Conservation (phyloP, 2,113 vertebrate species). For the Labeo rohita region DNA sequence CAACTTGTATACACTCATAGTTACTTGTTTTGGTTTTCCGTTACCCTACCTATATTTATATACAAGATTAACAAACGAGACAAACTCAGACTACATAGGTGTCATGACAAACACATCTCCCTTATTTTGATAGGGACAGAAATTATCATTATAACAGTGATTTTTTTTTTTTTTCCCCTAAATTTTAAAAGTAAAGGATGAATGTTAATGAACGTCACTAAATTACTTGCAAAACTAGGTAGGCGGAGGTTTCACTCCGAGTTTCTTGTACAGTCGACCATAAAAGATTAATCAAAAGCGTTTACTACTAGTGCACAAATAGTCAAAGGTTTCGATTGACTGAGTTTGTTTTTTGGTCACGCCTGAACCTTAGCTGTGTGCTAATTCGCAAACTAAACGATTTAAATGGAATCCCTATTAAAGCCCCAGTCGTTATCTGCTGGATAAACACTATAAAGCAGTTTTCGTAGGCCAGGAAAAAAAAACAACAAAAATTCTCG, state of each 20-base stretch:
- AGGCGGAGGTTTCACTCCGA: background rate
- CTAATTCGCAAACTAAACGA: constrained; percentile 1
- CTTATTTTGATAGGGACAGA: background rate
- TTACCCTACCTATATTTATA: background rate
- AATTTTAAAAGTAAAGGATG: background rate
- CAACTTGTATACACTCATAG: background rate
- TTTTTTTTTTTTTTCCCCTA: background rate
- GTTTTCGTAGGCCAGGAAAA: background rate
- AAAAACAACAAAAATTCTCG: background rate
- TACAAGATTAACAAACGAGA: background rate
- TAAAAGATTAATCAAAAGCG: background rate
- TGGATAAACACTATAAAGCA: background rate
- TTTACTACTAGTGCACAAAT: background rate
- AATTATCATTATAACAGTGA: background rate
- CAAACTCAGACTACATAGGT: background rate
- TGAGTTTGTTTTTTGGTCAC: background rate
- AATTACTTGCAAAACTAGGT: background rate
- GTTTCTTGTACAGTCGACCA: background rate
- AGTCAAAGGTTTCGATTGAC: background rate
- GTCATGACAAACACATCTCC: background rate
- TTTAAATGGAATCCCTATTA: background rate
- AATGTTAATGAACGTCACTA: background rate
- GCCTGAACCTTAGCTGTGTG: constrained; percentile 8
- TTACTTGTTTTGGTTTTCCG: background rate
- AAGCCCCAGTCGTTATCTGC: background rate